phyloP scores from a whole-genome alignment of 2,113 vertebrate species.

The Sterna hirundo region DNA sequence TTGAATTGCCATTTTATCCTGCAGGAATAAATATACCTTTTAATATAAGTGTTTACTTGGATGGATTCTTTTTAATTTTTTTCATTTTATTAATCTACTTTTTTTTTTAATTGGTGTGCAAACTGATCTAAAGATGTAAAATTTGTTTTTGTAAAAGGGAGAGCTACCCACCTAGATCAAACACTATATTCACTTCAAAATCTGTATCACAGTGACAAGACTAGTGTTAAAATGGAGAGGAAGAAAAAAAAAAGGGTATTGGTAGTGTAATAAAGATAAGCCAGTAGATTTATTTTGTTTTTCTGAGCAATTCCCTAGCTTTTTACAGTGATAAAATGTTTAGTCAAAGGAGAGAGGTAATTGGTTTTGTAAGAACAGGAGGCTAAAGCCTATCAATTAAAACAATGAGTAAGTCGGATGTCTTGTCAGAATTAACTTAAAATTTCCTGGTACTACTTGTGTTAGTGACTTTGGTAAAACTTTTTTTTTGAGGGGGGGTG shows the following conservation, averaged over 20 bases:
- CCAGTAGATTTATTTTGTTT: not conserved
- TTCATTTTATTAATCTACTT: not conserved
- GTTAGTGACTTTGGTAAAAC: not conserved
- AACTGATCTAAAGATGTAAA: not conserved
- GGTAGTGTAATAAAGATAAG: not conserved
- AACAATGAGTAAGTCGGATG: not conserved
- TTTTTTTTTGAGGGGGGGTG: not conserved
- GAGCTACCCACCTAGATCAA: not conserved
- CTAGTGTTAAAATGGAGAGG: not conserved
- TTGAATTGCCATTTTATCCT: not conserved
- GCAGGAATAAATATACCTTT: not conserved
- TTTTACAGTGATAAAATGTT: not conserved
- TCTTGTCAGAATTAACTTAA: not conserved
- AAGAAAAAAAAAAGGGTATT: fast-evolving
- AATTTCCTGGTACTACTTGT: not conserved
- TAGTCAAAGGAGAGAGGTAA: not conserved
- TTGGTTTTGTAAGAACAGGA: not conserved
- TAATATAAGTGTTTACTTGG: not conserved
- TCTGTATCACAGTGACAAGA: not conserved
- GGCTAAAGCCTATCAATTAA: not conserved
- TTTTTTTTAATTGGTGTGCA: not conserved
- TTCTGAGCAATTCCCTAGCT: not conserved
- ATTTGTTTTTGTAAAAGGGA: not conserved
- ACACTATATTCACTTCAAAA: not conserved
- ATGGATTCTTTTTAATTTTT: not conserved